Conservation (phyloP, 2,888 invertebrate genomes). For the Pollenia griseotomentosa region DNA sequence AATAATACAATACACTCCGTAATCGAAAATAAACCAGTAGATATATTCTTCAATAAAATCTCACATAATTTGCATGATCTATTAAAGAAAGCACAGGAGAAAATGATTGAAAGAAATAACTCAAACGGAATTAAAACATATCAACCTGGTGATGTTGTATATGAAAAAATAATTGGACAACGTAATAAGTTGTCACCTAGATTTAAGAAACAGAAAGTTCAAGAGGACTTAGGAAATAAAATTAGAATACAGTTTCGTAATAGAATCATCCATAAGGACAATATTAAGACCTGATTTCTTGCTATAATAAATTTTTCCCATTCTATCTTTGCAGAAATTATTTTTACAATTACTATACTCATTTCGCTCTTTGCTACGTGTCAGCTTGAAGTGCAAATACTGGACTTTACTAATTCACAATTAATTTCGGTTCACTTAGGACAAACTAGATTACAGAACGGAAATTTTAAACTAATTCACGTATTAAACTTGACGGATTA, state of each 20-base stretch:
- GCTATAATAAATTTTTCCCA: not conserved
- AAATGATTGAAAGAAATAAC: not conserved
- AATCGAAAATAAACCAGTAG: constrained; percentile 17
- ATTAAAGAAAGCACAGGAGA: constrained; percentile 70
- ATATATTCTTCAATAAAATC: no score
- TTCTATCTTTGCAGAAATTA: not conserved
- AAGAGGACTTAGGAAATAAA: not conserved
- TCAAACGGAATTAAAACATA: no score
- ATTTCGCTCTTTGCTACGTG: not conserved
- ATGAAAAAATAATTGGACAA: no score
- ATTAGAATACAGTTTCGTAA: not conserved
- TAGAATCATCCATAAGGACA: not conserved
- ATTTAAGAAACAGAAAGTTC: constrained; percentile 54
- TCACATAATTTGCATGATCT: constrained; percentile 27
- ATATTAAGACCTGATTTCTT: not conserved
- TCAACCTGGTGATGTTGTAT: no score
- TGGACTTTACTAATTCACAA: constrained; percentile 22
- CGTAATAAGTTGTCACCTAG: constrained; percentile 1
- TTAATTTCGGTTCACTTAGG: constrained; percentile 13
- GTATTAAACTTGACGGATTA: not conserved
- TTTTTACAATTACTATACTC: not conserved
- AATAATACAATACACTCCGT: constrained; percentile 28
- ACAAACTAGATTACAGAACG: constrained; percentile 1
- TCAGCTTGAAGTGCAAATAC: constrained; percentile 7
- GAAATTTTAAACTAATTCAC: constrained; percentile 10